Conservation (phyloP, 2,797 vertebrate species). For the Chaenodraco wilsoni region DNA sequence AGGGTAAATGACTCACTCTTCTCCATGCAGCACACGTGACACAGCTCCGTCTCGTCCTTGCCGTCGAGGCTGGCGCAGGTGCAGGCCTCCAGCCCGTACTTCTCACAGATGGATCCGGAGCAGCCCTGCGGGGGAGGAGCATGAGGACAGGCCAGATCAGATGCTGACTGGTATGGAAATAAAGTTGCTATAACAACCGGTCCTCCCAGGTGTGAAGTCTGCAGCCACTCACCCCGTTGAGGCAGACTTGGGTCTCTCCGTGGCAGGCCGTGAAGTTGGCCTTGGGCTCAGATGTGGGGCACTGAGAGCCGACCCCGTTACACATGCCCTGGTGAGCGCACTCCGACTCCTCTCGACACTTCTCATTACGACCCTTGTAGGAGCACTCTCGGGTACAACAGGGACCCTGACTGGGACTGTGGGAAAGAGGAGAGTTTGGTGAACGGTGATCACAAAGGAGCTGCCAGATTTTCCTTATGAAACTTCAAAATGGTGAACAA, state of each 20-base stretch:
- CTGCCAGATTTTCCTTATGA: neutral
- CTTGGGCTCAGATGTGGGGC: constrained; percentile 93
- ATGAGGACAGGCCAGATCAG: constrained; percentile 44
- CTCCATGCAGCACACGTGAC: constrained; percentile 98
- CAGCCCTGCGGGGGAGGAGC: constrained; percentile 88
- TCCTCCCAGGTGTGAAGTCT: constrained; percentile 24
- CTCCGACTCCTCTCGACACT: constrained; percentile 96
- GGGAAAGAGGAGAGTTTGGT: neutral
- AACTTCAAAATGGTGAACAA: neutral
- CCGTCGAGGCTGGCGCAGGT: constrained; percentile 94
- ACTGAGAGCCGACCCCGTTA: constrained; percentile 88
- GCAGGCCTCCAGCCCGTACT: constrained; percentile 93
- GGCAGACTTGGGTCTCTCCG: constrained; percentile 96
- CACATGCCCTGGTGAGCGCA: constrained; percentile 95
- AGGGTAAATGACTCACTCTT: constrained; percentile 86
- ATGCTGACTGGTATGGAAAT: constrained; percentile 37
- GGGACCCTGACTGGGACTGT: constrained; percentile 96
- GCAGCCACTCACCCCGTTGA: constrained; percentile 89
- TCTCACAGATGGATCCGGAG: constrained; percentile 98
- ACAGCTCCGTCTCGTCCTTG: constrained; percentile 96
- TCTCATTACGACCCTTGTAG: constrained; percentile 88
- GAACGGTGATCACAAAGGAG: neutral
- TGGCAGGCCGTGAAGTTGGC: constrained; percentile 96
- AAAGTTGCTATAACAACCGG: constrained; percentile 36
- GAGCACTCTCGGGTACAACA: constrained; percentile 89